Conservation (phyloP, 2,888 invertebrate genomes). For the Ctenicera cuprea region DNA sequence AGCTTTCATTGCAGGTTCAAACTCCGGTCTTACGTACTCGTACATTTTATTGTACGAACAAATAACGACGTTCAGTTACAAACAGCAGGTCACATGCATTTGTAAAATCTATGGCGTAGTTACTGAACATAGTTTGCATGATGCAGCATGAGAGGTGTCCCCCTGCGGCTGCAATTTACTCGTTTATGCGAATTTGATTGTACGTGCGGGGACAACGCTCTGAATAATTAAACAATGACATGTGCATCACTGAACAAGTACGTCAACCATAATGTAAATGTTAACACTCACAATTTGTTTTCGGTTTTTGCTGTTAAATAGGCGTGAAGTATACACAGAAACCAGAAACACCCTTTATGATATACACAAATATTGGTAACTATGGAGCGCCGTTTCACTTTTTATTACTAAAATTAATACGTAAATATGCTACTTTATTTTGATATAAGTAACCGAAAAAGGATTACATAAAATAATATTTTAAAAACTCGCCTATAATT, state of each 20-base stretch:
- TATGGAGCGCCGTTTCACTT: too few species aligned
- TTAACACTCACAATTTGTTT: neutral
- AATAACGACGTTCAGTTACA: conserved; percentile 1
- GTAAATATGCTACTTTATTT: too few species aligned
- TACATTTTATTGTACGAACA: neutral
- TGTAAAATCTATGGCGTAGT: conserved; percentile 1
- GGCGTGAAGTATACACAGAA: neutral
- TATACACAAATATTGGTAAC: too few species aligned
- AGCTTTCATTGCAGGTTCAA: conserved; percentile 7
- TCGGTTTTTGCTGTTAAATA: neutral
- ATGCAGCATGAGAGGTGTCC: conserved; percentile 10
- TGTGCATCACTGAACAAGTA: conserved; percentile 32
- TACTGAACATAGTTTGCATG: neutral
- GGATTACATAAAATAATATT: too few species aligned
- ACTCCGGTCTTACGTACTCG: neutral
- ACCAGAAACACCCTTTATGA: too few species aligned
- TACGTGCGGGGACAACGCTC: conserved; percentile 40
- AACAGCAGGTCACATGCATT: conserved; percentile 2
- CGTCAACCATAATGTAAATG: neutral
- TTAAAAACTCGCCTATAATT: too few species aligned
- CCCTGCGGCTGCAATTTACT: conserved; percentile 37
- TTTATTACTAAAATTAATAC: too few species aligned
- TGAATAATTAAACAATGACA: conserved; percentile 48
- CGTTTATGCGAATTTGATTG: conserved; percentile 45
- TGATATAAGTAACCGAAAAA: too few species aligned